Base-by-base conservation (phyloP, 2,888 invertebrate genomes). In the Drosophila demipolita region DNA sequence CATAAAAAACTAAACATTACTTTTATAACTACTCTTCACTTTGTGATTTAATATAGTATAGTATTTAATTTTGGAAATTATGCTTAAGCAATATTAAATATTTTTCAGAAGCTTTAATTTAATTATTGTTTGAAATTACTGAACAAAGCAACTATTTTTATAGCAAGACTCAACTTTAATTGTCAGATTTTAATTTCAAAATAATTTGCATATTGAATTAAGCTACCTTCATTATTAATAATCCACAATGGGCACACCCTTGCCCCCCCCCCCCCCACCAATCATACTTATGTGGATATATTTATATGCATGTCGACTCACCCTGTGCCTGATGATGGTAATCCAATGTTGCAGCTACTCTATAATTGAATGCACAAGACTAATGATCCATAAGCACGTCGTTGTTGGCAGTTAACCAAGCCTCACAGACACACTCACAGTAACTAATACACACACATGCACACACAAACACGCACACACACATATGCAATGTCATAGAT, bases 321-420 rank as follows among this genome's bases (percentile, higher is more conserved):
- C 78, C 77, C 40, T n/a, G 69, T 65, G 48, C n/a, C 52, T 57
- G 58, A 38, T 32, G 53, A n/a, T 71, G 40, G 61, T 87, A 82
- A 85, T 78, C 82, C 82, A 79, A 71, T 70, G 73, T 58, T 67
- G 77, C 60, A 45, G 84, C 52, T 71, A 75, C 67, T 81, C 84
- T 84, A 87, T 89, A 84, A 87, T 84, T 89, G 89, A 84, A 84
- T 80, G 77, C 80, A 87, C 73, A 70, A 73, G 84, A 85, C 85
- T 74, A 79, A 79, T 79, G 78, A 70, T 73, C 64, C 78, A 70
- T 74, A 78, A 77, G 78, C 78, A 77, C 81, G 62, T 73, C 67
- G 81, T 77, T 77, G 73, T 53, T 29, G 65, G 78, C 78, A 79
- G 73, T 76, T 73, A 78, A 65, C 67, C 40, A 62, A 40, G 29